These are phyloP conservation scores for roundworm (Caenorhabditis elegans) DNA, from an alignment of 1,140 invertebrate genomes.

Conservation along the genomic window DNA sequence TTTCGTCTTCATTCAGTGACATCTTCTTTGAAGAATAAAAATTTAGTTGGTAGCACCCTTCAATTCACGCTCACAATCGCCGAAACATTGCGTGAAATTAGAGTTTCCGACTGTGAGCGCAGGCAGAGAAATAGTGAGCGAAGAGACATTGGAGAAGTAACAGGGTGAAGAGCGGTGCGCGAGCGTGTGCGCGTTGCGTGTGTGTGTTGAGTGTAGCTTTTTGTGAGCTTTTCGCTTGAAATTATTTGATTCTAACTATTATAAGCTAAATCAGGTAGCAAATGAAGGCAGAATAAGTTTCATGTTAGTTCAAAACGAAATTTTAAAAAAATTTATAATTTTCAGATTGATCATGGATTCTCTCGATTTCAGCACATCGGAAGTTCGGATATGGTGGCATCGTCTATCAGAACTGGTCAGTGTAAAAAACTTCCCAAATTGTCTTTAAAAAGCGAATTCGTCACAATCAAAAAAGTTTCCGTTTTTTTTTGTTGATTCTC, in stretches of 20 bases:
- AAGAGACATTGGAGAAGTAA: neutral
- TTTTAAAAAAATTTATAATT: neutral
- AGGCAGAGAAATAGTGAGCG: slow-evolving; percentile 18
- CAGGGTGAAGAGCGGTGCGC: neutral
- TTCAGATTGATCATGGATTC: slow-evolving; percentile 20
- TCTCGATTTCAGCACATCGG: neutral
- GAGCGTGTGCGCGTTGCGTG: slow-evolving; percentile 1
- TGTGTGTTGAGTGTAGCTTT: neutral
- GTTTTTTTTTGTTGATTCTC: too few species aligned
- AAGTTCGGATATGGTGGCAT: neutral
- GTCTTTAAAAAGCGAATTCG: too few species aligned
- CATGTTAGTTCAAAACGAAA: neutral
- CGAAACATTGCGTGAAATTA: neutral
- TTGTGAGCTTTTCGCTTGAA: neutral
- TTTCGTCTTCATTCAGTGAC: neutral
- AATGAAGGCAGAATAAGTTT: too few species aligned
- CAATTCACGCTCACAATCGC: neutral
- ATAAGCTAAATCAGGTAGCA: neutral
- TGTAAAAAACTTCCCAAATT: too few species aligned
- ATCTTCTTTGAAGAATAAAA: neutral
- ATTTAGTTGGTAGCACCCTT: neutral
- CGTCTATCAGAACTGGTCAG: neutral
- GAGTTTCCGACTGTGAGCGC: neutral
- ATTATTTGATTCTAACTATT: neutral
- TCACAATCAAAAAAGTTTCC: too few species aligned